phyloP scores from a whole-genome alignment of 2,113 vertebrate genomes.

The Gavia stellata region DNA sequence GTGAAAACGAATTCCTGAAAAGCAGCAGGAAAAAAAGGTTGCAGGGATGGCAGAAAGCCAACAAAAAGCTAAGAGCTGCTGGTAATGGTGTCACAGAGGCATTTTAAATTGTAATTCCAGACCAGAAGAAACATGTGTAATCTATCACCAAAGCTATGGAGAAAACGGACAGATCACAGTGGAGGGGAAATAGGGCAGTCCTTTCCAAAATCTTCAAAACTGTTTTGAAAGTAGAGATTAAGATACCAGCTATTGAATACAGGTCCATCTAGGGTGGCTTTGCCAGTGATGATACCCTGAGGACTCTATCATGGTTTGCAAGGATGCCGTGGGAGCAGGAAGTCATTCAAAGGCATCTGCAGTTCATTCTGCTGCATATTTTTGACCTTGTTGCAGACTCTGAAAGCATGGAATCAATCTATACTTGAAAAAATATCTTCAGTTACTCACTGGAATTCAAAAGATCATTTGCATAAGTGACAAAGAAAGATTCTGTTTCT shows the following conservation, averaged over 20 bases:
- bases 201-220: not conserved
- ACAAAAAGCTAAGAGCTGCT: not conserved
- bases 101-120: not conserved
- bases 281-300: not conserved
- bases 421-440: not conserved
- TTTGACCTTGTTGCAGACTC: not conserved
- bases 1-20: not conserved
- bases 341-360: not conserved
- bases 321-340: not conserved
- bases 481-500: not conserved
- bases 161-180: not conserved
- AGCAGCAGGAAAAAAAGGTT: not conserved
- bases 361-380: not conserved
- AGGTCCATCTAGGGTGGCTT: not conserved
- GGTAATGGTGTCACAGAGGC: not conserved
- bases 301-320: not conserved
- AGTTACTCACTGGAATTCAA: not conserved
- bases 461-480: not conserved
- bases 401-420: not conserved
- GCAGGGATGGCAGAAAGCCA: conserved; percentile 3
- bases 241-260: not conserved
- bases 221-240: not conserved
- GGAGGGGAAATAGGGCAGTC: not conserved
- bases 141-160: not conserved
- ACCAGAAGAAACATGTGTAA: not conserved